phyloP scores from a whole-genome alignment of 2,888 invertebrate genomes.

The Acanthoscelides obtectus region DNA sequence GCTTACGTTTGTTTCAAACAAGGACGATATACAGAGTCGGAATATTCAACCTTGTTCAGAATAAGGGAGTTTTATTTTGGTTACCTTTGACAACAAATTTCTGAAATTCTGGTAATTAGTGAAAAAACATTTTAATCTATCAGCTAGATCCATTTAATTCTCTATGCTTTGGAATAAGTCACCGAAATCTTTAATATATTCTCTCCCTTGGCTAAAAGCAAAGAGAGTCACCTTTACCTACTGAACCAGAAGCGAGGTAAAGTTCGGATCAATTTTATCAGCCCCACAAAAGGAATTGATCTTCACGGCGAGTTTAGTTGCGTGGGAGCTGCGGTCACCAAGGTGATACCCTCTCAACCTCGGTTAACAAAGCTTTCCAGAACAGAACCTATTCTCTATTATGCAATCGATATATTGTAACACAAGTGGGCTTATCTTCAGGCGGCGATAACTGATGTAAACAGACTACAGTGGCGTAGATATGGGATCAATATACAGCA shows the following conservation, averaged over 20 bases:
- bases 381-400: constrained; percentile 24
- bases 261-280: not conserved
- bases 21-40: too few species aligned
- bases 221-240: not conserved
- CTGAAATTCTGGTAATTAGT: too few species aligned
- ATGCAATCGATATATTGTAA: constrained; percentile 28
- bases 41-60: too few species aligned
- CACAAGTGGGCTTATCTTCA: constrained; percentile 19
- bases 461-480: not conserved
- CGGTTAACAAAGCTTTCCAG: constrained; percentile 19
- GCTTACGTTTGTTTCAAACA: too few species aligned
- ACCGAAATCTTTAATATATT: too few species aligned
- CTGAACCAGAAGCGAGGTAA: not conserved
- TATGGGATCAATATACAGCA: not conserved
- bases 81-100: too few species aligned
- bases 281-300: not conserved
- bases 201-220: too few species aligned
- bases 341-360: constrained; percentile 28
- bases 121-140: too few species aligned
- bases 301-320: constrained; percentile 6
- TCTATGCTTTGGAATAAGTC: too few species aligned
- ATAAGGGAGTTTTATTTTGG: too few species aligned
- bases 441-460: constrained; percentile 13
- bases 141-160: too few species aligned
- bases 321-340: constrained; percentile 36